Evolutionary conservation across 2,113 vertebrate genomes (phyloP).

Genomic region (Pseudopipra pipra): DNA sequence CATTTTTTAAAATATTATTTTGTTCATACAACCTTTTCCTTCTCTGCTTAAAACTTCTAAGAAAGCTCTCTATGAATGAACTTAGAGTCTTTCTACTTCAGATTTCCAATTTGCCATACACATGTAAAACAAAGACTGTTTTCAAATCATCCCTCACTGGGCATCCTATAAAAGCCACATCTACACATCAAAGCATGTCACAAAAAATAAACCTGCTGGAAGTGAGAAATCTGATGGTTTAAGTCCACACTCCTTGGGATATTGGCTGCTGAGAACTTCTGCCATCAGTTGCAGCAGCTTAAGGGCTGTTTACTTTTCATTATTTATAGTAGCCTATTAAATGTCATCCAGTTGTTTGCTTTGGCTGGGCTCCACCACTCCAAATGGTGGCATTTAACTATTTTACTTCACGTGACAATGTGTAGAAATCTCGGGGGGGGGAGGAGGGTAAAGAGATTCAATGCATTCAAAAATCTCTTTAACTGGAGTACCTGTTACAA

Average conservation of each 20-base stretch:
- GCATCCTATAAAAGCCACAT: background rate
- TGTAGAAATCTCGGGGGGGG: background rate
- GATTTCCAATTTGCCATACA: background rate
- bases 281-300: background rate
- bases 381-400: background rate
- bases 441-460: background rate
- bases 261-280: background rate
- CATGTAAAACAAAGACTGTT: background rate
- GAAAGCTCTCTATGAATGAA: background rate
- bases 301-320: conserved; percentile 17
- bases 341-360: conserved; percentile 21
- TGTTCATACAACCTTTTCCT: background rate
- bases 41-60: background rate
- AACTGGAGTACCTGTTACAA: conserved; percentile 24
- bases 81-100: background rate
- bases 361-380: conserved; percentile 14
- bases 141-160: background rate
- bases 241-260: background rate
- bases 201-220: background rate
- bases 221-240: background rate
- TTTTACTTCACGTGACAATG: background rate
- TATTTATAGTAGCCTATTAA: conserved; percentile 36
- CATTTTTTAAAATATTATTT: background rate
- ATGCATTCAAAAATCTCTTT: background rate
- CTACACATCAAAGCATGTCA: background rate